Conservation (phyloP, 2,888 invertebrate species). For the Ectemnius cavifrons region DNA sequence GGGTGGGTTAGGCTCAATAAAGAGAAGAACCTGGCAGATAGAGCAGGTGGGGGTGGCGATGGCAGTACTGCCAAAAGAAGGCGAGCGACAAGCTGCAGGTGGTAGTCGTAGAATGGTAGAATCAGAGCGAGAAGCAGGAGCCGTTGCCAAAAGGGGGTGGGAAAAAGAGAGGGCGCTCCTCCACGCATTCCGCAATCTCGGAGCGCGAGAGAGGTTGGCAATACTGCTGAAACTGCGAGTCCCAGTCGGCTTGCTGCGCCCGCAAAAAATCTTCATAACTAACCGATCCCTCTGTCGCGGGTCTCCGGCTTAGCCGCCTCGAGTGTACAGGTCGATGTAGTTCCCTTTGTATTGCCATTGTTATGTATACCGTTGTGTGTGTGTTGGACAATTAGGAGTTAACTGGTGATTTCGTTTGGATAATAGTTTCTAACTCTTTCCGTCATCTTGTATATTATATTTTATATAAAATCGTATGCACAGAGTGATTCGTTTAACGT, state of each 20-base stretch:
- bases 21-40: constrained; percentile 23
- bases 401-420: too few species aligned
- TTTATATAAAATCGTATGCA: too few species aligned
- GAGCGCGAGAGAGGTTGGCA: constrained; percentile 48
- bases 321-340: too few species aligned
- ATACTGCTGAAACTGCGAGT: constrained; percentile 63
- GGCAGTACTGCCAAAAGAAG: constrained; percentile 14
- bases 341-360: too few species aligned
- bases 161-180: constrained; percentile 5
- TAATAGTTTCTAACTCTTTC: too few species aligned
- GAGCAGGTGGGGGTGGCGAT: neutral
- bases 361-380: too few species aligned
- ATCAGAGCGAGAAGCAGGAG: constrained; percentile 28
- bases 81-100: constrained; percentile 18
- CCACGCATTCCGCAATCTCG: constrained; percentile 45
- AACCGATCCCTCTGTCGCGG: constrained; percentile 54
- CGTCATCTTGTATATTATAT: too few species aligned
- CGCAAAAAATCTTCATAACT: constrained; percentile 68
- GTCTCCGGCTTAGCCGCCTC: neutral
- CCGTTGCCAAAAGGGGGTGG: constrained; percentile 14
- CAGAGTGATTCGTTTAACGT: too few species aligned
- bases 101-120: constrained; percentile 40
- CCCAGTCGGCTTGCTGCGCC: constrained; percentile 52
- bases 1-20: neutral
- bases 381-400: too few species aligned